These are phyloP conservation scores for Eupsittula cactorum DNA, from an alignment of 2,113 vertebrate genomes.

Conservation along the genomic window DNA sequence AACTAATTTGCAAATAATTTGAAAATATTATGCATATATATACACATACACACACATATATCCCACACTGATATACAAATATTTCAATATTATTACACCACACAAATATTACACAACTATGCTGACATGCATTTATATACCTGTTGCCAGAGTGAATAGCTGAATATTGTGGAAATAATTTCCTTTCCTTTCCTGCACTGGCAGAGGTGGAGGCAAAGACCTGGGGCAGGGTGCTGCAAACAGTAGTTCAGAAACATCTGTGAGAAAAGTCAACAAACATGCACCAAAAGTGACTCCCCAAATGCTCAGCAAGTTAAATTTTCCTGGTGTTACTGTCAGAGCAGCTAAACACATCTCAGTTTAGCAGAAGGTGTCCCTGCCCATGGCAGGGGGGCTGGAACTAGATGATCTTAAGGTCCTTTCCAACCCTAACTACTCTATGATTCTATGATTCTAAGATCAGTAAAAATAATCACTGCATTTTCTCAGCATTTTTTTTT, in stretches of 20 bases:
- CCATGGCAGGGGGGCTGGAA: too few species aligned
- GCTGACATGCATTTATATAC: background rate
- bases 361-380: too few species aligned
- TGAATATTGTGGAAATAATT: background rate
- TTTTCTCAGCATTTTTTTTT: background rate
- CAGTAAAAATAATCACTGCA: background rate
- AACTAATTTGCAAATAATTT: background rate
- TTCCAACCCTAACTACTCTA: too few species aligned
- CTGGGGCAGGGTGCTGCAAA: accelerated
- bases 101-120: background rate
- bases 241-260: background rate
- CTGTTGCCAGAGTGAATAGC: background rate
- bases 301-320: background rate
- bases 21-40: background rate
- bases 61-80: background rate
- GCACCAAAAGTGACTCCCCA: too few species aligned
- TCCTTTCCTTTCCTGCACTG: background rate
- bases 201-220: background rate
- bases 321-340: too few species aligned
- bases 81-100: background rate
- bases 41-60: background rate
- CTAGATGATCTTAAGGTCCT: too few species aligned
- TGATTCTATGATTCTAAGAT: too few species aligned
- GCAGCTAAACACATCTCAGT: accelerated
- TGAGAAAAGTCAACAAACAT: too few species aligned